These are phyloP conservation scores for Drosophila falleni DNA, from an alignment of 2,888 invertebrate genomes.

Conservation along the genomic window DNA sequence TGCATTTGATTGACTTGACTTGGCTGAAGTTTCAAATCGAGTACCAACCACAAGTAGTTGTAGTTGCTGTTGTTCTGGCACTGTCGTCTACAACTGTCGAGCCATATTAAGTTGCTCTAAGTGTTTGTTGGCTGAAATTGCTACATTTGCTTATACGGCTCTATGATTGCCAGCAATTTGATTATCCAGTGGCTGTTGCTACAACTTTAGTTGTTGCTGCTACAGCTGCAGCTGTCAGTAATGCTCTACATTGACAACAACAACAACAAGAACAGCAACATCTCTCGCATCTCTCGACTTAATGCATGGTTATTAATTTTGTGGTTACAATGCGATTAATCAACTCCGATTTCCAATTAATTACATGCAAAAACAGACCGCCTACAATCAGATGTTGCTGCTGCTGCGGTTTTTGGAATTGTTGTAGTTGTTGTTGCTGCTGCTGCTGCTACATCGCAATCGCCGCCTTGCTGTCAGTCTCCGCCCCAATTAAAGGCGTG, in stretches of 20 bases:
- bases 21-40: conserved; percentile 58
- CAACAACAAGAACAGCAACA: conserved; percentile 33
- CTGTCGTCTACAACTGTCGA: conserved; percentile 64
- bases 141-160: conserved; percentile 79
- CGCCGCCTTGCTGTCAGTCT: conserved; percentile 47
- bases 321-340: conserved; percentile 74
- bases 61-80: conserved; percentile 38
- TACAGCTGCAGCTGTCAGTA: conserved; percentile 43
- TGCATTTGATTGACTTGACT: conserved; percentile 79
- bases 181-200: conserved; percentile 63
- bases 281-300: conserved; percentile 46
- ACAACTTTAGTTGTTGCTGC: conserved; percentile 25
- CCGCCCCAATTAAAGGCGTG: conserved; percentile 59
- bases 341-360: conserved; percentile 77
- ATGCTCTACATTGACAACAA: conserved; percentile 66
- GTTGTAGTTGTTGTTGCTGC: background rate
- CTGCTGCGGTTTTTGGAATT: too few species aligned
- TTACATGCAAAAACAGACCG: conserved; percentile 59
- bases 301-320: conserved; percentile 78
- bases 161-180: conserved; percentile 78
- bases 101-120: conserved; percentile 74
- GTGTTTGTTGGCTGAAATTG: conserved; percentile 77
- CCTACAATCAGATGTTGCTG: conserved; percentile 39
- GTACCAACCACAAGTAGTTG: conserved; percentile 60
- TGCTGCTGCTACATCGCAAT: conserved; percentile 2